A percentile compares a stretch with the other conserved stretches of the same genome.
These are phyloP conservation scores for Andinoacara biseriatus DNA, from an alignment of 2,113 vertebrate genomes.

Conservation along the genomic window DNA sequence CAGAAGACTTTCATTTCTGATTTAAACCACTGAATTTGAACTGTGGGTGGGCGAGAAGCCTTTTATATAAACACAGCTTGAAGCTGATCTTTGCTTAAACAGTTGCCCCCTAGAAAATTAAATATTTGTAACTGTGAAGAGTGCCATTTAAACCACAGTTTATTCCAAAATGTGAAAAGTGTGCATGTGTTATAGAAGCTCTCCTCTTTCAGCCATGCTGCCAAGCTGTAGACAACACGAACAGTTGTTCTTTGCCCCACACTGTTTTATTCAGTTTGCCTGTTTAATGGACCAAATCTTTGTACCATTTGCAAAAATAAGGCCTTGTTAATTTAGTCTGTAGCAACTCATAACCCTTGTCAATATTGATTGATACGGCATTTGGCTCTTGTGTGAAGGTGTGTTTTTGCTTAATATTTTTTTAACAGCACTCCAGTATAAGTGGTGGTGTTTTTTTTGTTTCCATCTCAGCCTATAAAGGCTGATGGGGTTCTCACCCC, in stretches of 20 bases:
- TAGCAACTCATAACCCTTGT: background rate
- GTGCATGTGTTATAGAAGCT: background rate
- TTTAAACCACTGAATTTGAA: background rate
- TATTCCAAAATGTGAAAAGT: background rate
- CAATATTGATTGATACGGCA: background rate
- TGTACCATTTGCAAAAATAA: conserved; percentile 24
- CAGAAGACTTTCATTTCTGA: background rate
- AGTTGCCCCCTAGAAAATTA: background rate
- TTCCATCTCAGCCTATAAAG: too few species aligned
- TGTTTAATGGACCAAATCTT: background rate
- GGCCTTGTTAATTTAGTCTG: conserved; percentile 1
- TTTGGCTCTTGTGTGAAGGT: background rate
- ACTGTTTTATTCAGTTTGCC: background rate
- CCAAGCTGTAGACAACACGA: background rate
- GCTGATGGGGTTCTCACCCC: too few species aligned
- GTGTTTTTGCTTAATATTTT: background rate
- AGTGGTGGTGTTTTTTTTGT: background rate
- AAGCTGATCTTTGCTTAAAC: background rate
- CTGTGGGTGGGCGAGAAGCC: background rate
- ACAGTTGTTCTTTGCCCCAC: background rate
- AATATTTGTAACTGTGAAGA: conserved; percentile 22
- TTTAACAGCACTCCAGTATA: background rate
- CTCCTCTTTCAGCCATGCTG: background rate
- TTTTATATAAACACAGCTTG: conserved; percentile 12
- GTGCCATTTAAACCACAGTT: background rate